phyloP scores from a whole-genome alignment of 2,797 vertebrate genomes.

The Gambusia yucatana region DNA sequence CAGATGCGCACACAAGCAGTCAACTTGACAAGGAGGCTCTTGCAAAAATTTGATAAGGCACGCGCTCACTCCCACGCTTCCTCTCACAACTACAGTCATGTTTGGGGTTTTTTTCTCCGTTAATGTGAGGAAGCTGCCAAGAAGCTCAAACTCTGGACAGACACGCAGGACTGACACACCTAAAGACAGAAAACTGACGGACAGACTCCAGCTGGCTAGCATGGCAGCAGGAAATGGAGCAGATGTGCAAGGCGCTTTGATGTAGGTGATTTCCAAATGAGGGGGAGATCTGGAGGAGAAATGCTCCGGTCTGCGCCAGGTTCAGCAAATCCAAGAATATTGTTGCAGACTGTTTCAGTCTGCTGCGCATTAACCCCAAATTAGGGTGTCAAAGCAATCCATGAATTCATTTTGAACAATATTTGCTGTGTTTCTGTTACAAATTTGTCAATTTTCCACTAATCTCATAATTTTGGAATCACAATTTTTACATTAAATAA shows the following conservation, averaged over 20 bases:
- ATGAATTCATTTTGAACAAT: background rate
- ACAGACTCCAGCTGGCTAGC: slow-evolving; percentile 76
- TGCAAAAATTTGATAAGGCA: slow-evolving; percentile 70
- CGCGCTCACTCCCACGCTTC: slow-evolving; percentile 53
- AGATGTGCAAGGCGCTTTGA: slow-evolving; percentile 81
- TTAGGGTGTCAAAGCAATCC: background rate
- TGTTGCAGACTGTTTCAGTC: background rate
- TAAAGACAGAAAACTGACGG: slow-evolving; percentile 61
- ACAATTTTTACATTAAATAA: too few species aligned
- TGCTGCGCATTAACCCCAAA: background rate
- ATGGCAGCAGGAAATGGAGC: slow-evolving; percentile 66
- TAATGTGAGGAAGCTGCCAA: slow-evolving; percentile 62
- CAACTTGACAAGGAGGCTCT: slow-evolving; percentile 66
- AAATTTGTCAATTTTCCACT: too few species aligned
- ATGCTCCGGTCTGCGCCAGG: slow-evolving; percentile 40
- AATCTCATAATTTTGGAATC: too few species aligned
- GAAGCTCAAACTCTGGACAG: slow-evolving; percentile 50
- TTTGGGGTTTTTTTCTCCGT: slow-evolving; percentile 48
- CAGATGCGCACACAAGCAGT: slow-evolving; percentile 64
- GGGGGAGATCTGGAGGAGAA: slow-evolving; percentile 48
- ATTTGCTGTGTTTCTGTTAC: too few species aligned
- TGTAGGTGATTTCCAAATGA: slow-evolving; percentile 74
- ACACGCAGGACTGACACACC: slow-evolving; percentile 54
- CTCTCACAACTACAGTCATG: slow-evolving; percentile 53
- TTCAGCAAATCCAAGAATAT: slow-evolving; percentile 32